phyloP scores from a whole-genome alignment of 2,113 vertebrate species.

The Galeopterus variegatus region DNA sequence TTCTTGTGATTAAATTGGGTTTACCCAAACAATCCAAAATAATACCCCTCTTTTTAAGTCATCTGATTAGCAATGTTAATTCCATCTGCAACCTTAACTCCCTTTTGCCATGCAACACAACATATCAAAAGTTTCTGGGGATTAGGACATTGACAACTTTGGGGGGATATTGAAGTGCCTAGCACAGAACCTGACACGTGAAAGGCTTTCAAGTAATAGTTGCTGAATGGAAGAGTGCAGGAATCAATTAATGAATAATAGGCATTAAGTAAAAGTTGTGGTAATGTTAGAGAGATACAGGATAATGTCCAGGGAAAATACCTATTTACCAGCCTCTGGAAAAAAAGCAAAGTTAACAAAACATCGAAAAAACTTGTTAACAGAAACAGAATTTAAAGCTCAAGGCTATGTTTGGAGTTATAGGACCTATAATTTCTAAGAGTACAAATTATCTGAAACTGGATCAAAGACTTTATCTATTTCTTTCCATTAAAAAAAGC shows the following conservation, averaged over 20 bases:
- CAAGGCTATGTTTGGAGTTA: not conserved
- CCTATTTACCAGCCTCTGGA: not conserved
- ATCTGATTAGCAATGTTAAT: constrained; percentile 21
- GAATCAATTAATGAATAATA: not conserved
- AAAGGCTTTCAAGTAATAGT: not conserved
- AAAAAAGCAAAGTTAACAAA: constrained; percentile 6
- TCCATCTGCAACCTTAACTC: not conserved
- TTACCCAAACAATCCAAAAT: not conserved
- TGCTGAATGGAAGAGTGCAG: not conserved
- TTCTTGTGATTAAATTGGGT: not conserved
- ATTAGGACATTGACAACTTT: not conserved
- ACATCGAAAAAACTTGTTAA: constrained; percentile 8
- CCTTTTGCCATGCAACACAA: not conserved
- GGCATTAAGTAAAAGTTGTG: not conserved
- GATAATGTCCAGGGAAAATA: not conserved
- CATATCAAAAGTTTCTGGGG: not conserved
- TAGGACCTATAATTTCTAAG: not conserved
- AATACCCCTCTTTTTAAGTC: not conserved
- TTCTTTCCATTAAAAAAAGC: not conserved
- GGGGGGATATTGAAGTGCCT: not conserved
- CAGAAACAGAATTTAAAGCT: not conserved
- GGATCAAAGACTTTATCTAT: not conserved
- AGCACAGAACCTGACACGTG: not conserved
- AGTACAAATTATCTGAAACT: not conserved
- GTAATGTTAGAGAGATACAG: not conserved